These are phyloP conservation scores for Actenoides hombroni DNA, from an alignment of 2,113 vertebrate species.

Conservation along the genomic window DNA sequence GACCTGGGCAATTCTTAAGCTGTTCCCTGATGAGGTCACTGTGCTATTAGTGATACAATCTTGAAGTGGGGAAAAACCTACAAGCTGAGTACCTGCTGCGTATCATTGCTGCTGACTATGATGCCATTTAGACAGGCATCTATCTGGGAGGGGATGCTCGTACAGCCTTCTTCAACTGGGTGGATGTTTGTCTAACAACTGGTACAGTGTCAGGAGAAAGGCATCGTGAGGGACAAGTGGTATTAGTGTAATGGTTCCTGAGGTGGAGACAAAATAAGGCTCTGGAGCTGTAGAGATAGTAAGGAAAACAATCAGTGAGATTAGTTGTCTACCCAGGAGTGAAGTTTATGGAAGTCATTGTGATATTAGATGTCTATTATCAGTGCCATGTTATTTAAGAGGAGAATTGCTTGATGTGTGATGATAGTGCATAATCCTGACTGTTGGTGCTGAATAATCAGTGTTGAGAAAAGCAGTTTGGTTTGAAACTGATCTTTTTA, in stretches of 20 bases:
- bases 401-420: neutral
- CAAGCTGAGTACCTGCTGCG: neutral
- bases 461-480: neutral
- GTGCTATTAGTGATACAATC: neutral
- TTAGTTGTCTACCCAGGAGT: neutral
- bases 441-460: neutral
- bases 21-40: neutral
- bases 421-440: neutral
- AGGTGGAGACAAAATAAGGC: neutral
- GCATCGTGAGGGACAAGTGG: neutral
- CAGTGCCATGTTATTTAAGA: neutral
- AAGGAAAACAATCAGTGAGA: neutral
- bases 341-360: neutral
- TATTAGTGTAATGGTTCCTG: neutral
- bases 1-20: neutral
- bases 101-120: neutral
- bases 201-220: neutral
- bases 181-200: neutral
- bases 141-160: neutral
- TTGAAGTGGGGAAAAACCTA: neutral
- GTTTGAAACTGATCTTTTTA: neutral
- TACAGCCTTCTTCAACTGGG: neutral
- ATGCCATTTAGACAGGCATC: neutral
- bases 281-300: neutral
- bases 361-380: neutral